Evolutionary conservation across 2,888 invertebrate genomes (phyloP).

Genomic region (Nipponacmea schrenckii): DNA sequence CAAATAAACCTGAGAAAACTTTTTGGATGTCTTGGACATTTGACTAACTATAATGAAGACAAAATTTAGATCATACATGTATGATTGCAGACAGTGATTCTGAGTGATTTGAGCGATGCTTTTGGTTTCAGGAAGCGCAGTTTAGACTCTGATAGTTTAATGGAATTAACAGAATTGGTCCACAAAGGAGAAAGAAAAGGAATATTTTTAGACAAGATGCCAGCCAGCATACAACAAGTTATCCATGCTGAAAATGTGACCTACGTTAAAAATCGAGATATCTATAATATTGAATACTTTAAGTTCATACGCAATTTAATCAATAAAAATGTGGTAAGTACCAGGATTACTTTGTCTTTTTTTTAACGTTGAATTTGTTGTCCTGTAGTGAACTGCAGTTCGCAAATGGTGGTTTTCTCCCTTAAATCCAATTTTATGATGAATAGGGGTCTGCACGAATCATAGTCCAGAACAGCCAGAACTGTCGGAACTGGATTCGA

Average conservation of each 20-base stretch:
- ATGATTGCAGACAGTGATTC: no score
- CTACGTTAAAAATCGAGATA: slow-evolving; percentile 69
- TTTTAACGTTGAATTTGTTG: no score
- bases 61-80: no score
- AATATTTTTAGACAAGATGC: slow-evolving; percentile 68
- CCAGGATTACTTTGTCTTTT: no score
- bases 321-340: slow-evolving; percentile 47
- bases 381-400: no score
- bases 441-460: no score
- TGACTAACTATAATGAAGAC: background rate
- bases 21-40: background rate
- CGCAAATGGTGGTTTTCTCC: no score
- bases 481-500: no score
- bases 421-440: no score
- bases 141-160: slow-evolving; percentile 67
- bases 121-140: slow-evolving; percentile 38
- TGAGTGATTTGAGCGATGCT: no score
- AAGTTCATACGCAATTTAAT: slow-evolving; percentile 65
- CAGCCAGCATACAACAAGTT: slow-evolving; percentile 65
- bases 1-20: no score
- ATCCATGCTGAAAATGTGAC: slow-evolving; percentile 70
- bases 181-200: slow-evolving; percentile 69
- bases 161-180: slow-evolving; percentile 69
- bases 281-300: slow-evolving; percentile 69
- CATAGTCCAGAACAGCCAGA: no score